A percentile compares a stretch with the other conserved stretches of the same genome.
These are phyloP conservation scores for Psilanteris sp. DNA, from an alignment of 1,140 invertebrate genomes.

Conservation along the genomic window DNA sequence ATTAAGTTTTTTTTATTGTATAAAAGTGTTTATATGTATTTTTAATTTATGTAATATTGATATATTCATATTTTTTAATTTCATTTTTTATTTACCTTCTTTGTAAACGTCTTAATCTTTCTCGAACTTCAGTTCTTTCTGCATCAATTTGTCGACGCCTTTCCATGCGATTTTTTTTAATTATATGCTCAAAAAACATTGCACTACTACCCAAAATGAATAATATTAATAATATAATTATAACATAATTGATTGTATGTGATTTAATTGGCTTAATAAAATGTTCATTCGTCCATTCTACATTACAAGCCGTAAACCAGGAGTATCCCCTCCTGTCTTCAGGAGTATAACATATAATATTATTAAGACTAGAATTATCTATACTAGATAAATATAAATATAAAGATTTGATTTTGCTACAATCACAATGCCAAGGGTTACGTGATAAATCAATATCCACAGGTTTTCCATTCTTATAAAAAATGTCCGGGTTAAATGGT, in stretches of 20 bases:
- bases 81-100: constrained; percentile 81
- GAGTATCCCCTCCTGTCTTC: constrained; percentile 81
- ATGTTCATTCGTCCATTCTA: constrained; percentile 78
- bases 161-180: constrained; percentile 80
- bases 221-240: constrained; percentile 72
- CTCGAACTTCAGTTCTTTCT: constrained; percentile 80
- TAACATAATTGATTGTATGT: constrained; percentile 73
- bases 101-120: constrained; percentile 82
- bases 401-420: constrained; percentile 81
- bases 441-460: constrained; percentile 82
- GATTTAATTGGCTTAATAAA: constrained; percentile 51
- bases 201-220: constrained; percentile 79
- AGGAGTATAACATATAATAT: constrained; percentile 82
- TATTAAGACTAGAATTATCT: constrained; percentile 79
- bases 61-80: not conserved
- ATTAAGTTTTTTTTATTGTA: no score
- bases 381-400: constrained; percentile 82
- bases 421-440: constrained; percentile 88
- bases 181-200: constrained; percentile 77
- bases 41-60: no score
- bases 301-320: constrained; percentile 84
- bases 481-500: constrained; percentile 81
- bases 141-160: constrained; percentile 76
- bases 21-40: no score
- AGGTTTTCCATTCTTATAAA: constrained; percentile 82